Conservation (phyloP, 2,113 vertebrate species). For the Ceyx cyanopectus region DNA sequence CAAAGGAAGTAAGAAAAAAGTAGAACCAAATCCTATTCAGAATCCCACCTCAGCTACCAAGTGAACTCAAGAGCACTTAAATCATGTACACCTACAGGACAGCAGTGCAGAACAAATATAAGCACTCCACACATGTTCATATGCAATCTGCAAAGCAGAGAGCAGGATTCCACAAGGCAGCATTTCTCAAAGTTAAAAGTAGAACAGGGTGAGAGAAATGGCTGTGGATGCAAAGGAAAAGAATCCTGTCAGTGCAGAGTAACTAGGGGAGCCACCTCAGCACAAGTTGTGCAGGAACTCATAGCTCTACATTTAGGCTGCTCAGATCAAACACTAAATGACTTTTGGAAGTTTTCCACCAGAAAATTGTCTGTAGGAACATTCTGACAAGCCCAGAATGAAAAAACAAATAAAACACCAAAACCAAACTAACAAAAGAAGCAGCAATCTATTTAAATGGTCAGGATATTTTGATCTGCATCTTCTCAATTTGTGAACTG, state of each 20-base stretch:
- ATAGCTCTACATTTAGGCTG: background rate
- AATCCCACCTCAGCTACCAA: background rate
- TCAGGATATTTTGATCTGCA: background rate
- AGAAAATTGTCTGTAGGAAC: background rate
- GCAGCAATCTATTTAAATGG: background rate
- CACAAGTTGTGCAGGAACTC: background rate
- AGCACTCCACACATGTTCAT: background rate
- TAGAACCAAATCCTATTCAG: background rate
- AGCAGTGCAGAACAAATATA: background rate
- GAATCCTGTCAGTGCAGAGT: background rate
- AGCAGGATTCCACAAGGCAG: background rate
- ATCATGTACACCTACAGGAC: background rate
- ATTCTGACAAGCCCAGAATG: background rate
- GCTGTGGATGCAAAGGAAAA: background rate
- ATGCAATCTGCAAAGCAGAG: background rate
- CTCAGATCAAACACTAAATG: background rate
- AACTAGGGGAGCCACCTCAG: background rate
- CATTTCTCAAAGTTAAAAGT: background rate
- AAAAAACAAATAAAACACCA: background rate
- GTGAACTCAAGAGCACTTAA: background rate
- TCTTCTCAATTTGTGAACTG: background rate
- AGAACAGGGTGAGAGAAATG: background rate
- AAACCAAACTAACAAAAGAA: too few relatives aligned
- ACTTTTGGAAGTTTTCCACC: background rate
- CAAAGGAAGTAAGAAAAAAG: background rate